Conservation (phyloP, 2,113 vertebrate species). For the Patagioenas fasciata region DNA sequence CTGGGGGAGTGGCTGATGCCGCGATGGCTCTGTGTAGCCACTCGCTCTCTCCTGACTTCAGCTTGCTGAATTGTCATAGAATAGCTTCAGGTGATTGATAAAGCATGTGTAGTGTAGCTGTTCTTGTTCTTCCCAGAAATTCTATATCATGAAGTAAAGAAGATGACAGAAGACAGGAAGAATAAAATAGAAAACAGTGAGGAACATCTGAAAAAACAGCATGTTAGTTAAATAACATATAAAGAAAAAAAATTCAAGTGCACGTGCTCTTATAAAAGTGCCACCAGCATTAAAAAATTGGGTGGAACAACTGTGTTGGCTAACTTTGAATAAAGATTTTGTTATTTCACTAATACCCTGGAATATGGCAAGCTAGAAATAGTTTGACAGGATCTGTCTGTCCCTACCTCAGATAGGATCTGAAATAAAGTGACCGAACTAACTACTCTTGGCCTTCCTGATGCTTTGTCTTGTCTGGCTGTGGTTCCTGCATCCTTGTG, state of each 20-base stretch:
- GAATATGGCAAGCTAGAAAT: neutral
- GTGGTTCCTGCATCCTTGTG: neutral
- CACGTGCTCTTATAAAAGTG: too few relatives aligned
- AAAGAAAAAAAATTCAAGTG: too few relatives aligned
- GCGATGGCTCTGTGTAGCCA: accelerated
- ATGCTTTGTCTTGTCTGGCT: neutral
- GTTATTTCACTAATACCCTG: neutral
- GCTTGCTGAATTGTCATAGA: neutral
- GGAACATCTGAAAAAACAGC: too few relatives aligned
- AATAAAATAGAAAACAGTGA: too few relatives aligned
- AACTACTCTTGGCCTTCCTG: neutral
- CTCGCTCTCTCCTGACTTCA: neutral
- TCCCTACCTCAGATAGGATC: neutral
- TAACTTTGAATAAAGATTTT: too few relatives aligned
- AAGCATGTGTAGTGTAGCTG: neutral
- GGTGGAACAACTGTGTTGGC: too few relatives aligned
- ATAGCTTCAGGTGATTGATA: neutral
- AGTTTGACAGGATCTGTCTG: neutral
- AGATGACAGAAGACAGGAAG: too few relatives aligned
- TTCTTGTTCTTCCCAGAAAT: neutral
- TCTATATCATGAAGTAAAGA: too few relatives aligned
- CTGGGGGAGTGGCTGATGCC: neutral
- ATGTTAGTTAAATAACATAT: too few relatives aligned
- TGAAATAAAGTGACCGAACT: neutral
- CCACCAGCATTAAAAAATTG: too few relatives aligned